These are phyloP conservation scores for Platalea minor DNA, from an alignment of 2,797 vertebrate species.

Conservation along the genomic window DNA sequence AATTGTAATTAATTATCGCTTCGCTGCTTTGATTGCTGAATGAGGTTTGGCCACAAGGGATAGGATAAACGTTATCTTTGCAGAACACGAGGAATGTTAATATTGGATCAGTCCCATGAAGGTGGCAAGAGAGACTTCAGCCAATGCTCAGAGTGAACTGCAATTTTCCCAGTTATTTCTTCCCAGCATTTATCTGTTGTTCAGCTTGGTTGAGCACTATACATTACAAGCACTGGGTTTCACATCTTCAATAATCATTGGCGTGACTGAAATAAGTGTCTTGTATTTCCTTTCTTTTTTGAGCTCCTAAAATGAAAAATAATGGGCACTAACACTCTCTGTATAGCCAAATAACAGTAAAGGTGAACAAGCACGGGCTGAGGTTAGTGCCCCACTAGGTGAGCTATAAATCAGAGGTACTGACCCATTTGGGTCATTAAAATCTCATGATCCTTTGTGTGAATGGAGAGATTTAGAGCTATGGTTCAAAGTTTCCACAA, in stretches of 20 bases:
- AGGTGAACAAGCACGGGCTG: background rate
- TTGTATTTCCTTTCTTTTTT: background rate
- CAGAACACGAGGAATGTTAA: background rate
- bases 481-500: background rate
- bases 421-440: background rate
- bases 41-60: background rate
- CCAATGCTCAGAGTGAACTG: background rate
- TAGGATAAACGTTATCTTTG: background rate
- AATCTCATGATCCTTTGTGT: background rate
- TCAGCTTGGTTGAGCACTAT: background rate
- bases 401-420: constrained; percentile 1
- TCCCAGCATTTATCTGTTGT: background rate
- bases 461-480: background rate
- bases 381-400: background rate
- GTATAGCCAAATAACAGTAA: background rate
- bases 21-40: background rate
- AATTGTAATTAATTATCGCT: background rate
- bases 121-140: background rate
- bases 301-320: background rate
- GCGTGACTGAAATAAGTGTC: background rate
- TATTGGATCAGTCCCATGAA: background rate
- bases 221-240: background rate
- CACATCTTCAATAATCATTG: background rate
- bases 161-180: background rate
- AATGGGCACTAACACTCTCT: background rate